Evolutionary conservation across 2,888 invertebrate species (phyloP).

Genomic region (Hipparchia sbordonii): DNA sequence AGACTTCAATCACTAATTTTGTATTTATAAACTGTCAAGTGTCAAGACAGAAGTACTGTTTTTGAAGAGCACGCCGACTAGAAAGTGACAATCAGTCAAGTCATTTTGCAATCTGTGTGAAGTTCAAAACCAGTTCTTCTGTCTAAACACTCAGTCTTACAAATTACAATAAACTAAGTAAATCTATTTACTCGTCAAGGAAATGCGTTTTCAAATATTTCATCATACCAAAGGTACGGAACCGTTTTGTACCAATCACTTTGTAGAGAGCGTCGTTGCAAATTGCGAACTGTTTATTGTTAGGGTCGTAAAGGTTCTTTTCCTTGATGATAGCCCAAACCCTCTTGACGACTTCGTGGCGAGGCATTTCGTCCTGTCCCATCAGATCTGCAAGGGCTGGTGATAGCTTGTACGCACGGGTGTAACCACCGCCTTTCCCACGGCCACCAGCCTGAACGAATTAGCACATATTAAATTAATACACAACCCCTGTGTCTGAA

Average conservation of each 20-base stretch:
- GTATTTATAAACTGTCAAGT: too few species aligned
- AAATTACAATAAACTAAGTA: background rate
- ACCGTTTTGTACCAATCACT: conserved; percentile 95
- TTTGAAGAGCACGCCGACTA: too few species aligned
- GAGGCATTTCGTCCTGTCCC: conserved; percentile 91
- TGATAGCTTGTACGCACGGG: conserved; percentile 91
- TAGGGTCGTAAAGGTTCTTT: conserved; percentile 94
- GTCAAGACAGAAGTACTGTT: too few species aligned
- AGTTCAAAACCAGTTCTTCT: too few species aligned
- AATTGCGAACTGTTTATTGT: conserved; percentile 96
- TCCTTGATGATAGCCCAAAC: conserved; percentile 96
- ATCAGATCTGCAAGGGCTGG: conserved; percentile 93
- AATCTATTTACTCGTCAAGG: conserved; percentile 76
- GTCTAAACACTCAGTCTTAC: background rate
- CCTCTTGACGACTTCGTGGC: conserved; percentile 94
- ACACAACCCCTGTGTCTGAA: too few species aligned
- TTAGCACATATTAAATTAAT: background rate
- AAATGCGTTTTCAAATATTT: conserved; percentile 97
- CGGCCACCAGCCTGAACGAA: conserved; percentile 54
- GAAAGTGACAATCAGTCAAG: too few species aligned
- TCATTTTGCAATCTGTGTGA: too few species aligned
- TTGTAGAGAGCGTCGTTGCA: conserved; percentile 95
- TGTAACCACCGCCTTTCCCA: conserved; percentile 89
- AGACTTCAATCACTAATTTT: too few species aligned
- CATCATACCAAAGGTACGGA: conserved; percentile 98